Evolutionary conservation across 2,888 invertebrate genomes (phyloP), one percentile per base, ranked within the genome.

Genomic region (Lysandra coridon): DNA sequence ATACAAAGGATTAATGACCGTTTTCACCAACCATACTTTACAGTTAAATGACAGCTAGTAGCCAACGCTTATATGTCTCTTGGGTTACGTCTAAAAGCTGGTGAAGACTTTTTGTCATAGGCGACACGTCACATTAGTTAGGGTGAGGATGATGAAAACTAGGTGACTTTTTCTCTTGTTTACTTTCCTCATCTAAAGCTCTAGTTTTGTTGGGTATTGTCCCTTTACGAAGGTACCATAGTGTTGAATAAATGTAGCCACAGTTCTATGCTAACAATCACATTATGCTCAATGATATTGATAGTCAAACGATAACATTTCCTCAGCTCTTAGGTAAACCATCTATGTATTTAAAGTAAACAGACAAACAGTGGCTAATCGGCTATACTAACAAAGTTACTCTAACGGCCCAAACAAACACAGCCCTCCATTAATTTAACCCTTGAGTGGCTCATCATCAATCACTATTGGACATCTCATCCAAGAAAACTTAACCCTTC

Each of bases 271-370:
- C 57, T 57, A 14, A 64, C 30, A 30, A 64, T 64, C 30, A 64
- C 64, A 30, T 64, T 30, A 12, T 49, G 23, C 23, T 23, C 64
- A 64, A 64, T 64, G 7, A 23, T 23, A 30, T 64, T 73, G 12
- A 40, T 40, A 73, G n/a, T 73, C 40, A 73, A 73, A 73, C 60
- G 73, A 62, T 23, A 64, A 30, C 23, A 64, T 64, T 64, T 30
- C 64, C 30, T 4, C 30, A 30, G 30, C 64, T 12, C 17, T 37
- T 14, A 69, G 33, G 33, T 69, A 37, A 37, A 69, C 69, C 33
- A 14, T 69, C 69, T 37, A 33, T 69, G 33, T 69, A 69, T 37
- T 69, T 37, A 69, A 69, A 69, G 69, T 37, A 17, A 69, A 69
- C 69, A 57, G 17, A 69, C 69, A 33, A 33, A 33, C 69, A 33